phyloP scores from a whole-genome alignment of 1,140 invertebrate genomes.

The Patella vulgata region DNA sequence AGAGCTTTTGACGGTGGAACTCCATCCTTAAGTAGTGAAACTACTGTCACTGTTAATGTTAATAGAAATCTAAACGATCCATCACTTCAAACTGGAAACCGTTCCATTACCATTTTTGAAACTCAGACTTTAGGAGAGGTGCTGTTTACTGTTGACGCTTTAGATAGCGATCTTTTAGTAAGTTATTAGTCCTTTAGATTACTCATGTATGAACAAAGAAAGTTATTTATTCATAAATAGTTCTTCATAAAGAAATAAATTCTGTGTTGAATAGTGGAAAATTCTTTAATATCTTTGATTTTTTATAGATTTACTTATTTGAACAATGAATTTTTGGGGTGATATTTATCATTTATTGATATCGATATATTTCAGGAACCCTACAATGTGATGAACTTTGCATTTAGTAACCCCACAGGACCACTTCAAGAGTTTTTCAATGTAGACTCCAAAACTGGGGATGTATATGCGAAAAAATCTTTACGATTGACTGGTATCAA shows the following conservation, averaged over 20 bases:
- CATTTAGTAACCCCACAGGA: too few species aligned
- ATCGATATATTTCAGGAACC: too few species aligned
- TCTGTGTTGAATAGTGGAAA: too few species aligned
- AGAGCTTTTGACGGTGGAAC: conserved; percentile 47
- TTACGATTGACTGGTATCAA: conserved; percentile 29
- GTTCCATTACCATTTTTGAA: conserved; percentile 26
- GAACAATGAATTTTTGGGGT: too few species aligned
- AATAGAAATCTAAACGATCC: conserved; percentile 70
- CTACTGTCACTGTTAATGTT: conserved; percentile 45
- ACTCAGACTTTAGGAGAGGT: conserved; percentile 19
- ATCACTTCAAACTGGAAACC: conserved; percentile 71
- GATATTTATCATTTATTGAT: too few species aligned
- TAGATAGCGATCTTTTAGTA: conserved; percentile 36
- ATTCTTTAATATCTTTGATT: too few species aligned
- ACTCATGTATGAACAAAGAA: too few species aligned
- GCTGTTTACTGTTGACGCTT: conserved; percentile 23
- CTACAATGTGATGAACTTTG: neutral
- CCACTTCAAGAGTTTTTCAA: conserved; percentile 36
- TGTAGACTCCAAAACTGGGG: conserved; percentile 42
- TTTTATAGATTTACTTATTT: too few species aligned
- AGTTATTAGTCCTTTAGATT: conserved; percentile 11
- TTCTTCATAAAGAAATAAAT: too few species aligned
- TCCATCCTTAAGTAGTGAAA: conserved; percentile 36
- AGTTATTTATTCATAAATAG: too few species aligned
- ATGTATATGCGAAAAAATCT: conserved; percentile 35